A percentile compares a stretch with the other conserved stretches of the same genome.
phyloP scores from a whole-genome alignment of 1,140 invertebrate species.

The Pteromalus puparum region DNA sequence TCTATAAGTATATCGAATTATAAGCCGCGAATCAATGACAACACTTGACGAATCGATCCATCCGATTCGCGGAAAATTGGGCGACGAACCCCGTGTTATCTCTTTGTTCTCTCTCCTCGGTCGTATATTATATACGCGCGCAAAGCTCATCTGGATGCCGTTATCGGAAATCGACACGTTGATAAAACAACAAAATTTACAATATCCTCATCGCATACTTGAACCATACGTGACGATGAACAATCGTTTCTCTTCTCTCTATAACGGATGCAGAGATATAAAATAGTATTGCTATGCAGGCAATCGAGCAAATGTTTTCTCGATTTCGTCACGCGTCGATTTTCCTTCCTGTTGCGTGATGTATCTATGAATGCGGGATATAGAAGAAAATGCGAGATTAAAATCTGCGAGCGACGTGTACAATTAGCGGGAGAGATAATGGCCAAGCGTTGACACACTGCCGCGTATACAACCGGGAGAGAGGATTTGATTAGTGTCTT shows the following conservation, averaged over 20 bases:
- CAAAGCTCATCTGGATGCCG: not conserved
- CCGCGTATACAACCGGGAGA: not conserved
- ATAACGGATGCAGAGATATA: not conserved
- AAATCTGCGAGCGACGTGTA: not conserved
- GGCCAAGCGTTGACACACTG: not conserved
- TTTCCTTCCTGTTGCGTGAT: conserved; percentile 21
- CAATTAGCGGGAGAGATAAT: too few relatives aligned
- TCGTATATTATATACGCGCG: not conserved
- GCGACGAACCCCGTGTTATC: not conserved
- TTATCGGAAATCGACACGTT: not conserved
- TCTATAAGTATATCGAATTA: not conserved
- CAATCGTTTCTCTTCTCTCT: not conserved
- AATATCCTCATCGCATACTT: not conserved
- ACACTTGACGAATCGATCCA: not conserved
- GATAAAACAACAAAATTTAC: not conserved
- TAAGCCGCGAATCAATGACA: not conserved
- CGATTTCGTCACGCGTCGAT: not conserved
- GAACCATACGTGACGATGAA: not conserved
- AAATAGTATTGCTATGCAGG: not conserved
- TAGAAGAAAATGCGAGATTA: too few relatives aligned
- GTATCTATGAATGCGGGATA: too few relatives aligned
- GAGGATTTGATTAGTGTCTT: not conserved
- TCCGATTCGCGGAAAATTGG: not conserved
- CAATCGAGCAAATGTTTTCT: too few relatives aligned
- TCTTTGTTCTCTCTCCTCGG: not conserved